phyloP scores from a whole-genome alignment of 2,888 invertebrate species.

The Epirrhoe tristata region DNA sequence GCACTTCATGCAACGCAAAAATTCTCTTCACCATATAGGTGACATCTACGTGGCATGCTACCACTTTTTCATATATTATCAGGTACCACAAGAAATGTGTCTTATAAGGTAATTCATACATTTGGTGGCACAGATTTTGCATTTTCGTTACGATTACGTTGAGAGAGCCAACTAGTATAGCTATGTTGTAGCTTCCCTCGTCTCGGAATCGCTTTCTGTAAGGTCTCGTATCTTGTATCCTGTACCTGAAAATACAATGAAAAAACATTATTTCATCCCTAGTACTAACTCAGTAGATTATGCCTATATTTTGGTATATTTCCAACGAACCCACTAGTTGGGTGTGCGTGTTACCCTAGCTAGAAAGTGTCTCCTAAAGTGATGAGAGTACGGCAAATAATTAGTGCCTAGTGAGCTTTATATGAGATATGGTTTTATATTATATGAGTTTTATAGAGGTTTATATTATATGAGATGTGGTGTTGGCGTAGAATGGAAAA shows the following conservation, averaged over 20 bases:
- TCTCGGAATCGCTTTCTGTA: slow-evolving; percentile 38
- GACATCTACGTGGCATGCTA: slow-evolving; percentile 52
- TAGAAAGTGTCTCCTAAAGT: too few relatives aligned
- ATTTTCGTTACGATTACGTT: slow-evolving; percentile 51
- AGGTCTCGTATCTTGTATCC: slow-evolving; percentile 44
- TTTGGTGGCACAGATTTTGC: slow-evolving; percentile 44
- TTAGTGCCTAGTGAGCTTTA: too few relatives aligned
- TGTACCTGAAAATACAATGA: slow-evolving; percentile 33
- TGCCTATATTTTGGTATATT: too few relatives aligned
- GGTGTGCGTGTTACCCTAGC: too few relatives aligned
- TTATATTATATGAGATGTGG: too few relatives aligned
- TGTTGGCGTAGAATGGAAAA: too few relatives aligned
- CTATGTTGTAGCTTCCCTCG: slow-evolving; percentile 46
- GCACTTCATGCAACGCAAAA: slow-evolving; percentile 28
- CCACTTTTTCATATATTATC: slow-evolving; percentile 54
- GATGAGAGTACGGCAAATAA: too few relatives aligned
- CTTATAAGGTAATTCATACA: slow-evolving; percentile 7
- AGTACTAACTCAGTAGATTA: too few relatives aligned
- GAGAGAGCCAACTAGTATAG: slow-evolving; percentile 49
- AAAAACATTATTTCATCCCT: too few relatives aligned
- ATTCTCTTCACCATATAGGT: slow-evolving; percentile 46
- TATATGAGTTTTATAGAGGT: too few relatives aligned
- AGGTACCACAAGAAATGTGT: slow-evolving; percentile 54
- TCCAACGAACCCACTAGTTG: too few relatives aligned
- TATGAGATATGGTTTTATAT: too few relatives aligned